phyloP scores from a whole-genome alignment of 2,888 invertebrate species.

The Arctia plantaginis region DNA sequence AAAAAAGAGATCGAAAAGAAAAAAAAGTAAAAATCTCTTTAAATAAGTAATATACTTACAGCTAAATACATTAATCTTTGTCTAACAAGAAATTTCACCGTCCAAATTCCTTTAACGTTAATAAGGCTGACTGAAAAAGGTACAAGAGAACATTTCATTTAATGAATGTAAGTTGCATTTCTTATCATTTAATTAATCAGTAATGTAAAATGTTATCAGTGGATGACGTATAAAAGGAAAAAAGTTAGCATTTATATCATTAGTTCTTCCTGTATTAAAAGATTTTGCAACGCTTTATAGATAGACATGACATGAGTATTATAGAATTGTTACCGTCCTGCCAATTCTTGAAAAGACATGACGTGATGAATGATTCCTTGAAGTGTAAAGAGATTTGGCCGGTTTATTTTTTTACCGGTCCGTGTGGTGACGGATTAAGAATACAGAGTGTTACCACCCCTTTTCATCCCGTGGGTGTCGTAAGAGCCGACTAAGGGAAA shows the following conservation, averaged over 20 bases:
- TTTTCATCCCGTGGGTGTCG: no score
- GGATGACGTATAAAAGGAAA: slow-evolving; percentile 65
- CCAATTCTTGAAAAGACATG: no score
- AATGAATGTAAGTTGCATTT: slow-evolving; percentile 66
- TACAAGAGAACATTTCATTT: slow-evolving; percentile 60
- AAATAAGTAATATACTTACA: neutral
- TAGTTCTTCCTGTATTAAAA: slow-evolving; percentile 31
- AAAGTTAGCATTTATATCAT: slow-evolving; percentile 68
- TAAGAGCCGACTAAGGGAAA: no score
- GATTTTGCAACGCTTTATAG: neutral
- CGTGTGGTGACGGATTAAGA: no score
- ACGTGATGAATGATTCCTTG: neutral
- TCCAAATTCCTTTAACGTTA: slow-evolving; percentile 39
- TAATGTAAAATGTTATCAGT: slow-evolving; percentile 65
- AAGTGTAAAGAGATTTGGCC: neutral
- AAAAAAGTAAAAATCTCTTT: neutral
- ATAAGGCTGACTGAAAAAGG: slow-evolving; percentile 55
- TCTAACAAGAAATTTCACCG: slow-evolving; percentile 17
- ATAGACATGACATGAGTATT: neutral
- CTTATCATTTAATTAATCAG: slow-evolving; percentile 78
- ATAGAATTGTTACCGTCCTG: neutral
- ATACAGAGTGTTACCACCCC: no score
- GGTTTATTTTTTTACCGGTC: no score
- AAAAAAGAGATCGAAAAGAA: neutral
- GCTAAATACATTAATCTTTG: slow-evolving; percentile 5